Percentiles rank a stretch among this genome's conserved stretches.
Evolutionary conservation across 2,797 vertebrate genomes (phyloP).

Genomic region (Syngnathus acus): DNA sequence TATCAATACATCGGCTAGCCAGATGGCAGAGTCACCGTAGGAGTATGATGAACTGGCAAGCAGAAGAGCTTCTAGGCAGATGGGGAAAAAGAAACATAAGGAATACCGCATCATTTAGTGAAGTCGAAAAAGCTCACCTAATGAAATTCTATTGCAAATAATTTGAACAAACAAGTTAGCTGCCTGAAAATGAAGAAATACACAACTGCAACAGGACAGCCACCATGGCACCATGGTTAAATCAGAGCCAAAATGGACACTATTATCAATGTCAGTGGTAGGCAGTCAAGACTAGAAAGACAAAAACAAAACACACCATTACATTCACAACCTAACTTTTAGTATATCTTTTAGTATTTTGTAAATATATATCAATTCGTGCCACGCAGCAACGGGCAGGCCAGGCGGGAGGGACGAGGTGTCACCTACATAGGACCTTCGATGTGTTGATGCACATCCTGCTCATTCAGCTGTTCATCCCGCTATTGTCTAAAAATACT

Average conservation of each 20-base stretch:
- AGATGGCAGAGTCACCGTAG: constrained; percentile 38
- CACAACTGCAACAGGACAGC: neutral
- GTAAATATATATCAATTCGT: constrained; percentile 6
- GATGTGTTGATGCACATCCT: constrained; percentile 17
- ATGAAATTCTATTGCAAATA: constrained; percentile 10
- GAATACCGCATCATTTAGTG: neutral
- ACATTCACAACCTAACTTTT: too few species aligned
- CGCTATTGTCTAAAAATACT: constrained; percentile 48
- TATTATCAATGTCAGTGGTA: neutral
- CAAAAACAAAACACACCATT: too few species aligned
- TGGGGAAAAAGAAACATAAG: constrained; percentile 1
- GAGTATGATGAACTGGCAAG: constrained; percentile 36
- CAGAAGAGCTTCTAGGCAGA: constrained; percentile 34
- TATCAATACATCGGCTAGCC: constrained; percentile 35
- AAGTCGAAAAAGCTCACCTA: neutral
- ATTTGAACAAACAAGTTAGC: constrained; percentile 8
- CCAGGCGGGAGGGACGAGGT: constrained; percentile 17
- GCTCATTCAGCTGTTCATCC: constrained; percentile 29
- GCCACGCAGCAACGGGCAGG: constrained; percentile 13
- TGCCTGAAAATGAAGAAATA: too few species aligned
- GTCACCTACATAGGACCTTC: constrained; percentile 27
- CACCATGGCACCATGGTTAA: neutral
- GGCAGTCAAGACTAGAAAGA: neutral
- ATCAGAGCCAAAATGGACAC: neutral
- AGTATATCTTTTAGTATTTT: too few species aligned